Percentiles rank a stretch among this genome's conserved stretches.
These are phyloP conservation scores for Microcebus ravelobensis DNA, from an alignment of 2,113 vertebrate genomes.

Conservation along the genomic window DNA sequence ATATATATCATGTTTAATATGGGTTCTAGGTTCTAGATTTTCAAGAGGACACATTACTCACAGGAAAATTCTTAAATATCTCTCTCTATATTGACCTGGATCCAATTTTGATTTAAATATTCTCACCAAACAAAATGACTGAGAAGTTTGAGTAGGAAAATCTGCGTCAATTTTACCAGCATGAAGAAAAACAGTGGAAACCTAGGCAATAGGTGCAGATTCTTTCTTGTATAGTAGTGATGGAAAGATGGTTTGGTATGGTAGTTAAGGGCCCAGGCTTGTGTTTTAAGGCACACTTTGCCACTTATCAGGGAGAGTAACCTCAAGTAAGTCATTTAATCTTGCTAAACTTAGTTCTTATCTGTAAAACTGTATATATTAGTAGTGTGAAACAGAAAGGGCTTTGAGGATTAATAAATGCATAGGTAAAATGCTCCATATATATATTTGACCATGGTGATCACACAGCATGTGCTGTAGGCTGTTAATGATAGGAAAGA, in stretches of 20 bases:
- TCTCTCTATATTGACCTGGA: background rate
- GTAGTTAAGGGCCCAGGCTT: too few species aligned
- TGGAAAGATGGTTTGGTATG: background rate
- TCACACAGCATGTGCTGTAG: background rate
- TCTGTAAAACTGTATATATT: background rate
- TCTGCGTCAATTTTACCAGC: background rate
- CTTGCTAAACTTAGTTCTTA: background rate
- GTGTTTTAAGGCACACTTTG: background rate
- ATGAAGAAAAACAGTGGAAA: background rate
- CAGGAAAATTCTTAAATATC: background rate
- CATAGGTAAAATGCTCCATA: background rate
- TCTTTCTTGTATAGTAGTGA: background rate
- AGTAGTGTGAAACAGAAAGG: background rate
- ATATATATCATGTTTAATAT: background rate
- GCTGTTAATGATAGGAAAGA: background rate
- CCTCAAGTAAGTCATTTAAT: background rate
- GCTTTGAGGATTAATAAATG: background rate
- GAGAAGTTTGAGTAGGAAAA: background rate
- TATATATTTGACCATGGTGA: background rate
- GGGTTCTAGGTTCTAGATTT: background rate
- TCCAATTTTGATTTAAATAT: slow-evolving; percentile 13
- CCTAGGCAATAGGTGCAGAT: too few species aligned
- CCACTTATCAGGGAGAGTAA: background rate
- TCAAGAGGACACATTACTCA: background rate
- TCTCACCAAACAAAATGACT: background rate